Evolutionary conservation across 2,113 vertebrate genomes (phyloP).

Genomic region (Phalacrocorax aristotelis): DNA sequence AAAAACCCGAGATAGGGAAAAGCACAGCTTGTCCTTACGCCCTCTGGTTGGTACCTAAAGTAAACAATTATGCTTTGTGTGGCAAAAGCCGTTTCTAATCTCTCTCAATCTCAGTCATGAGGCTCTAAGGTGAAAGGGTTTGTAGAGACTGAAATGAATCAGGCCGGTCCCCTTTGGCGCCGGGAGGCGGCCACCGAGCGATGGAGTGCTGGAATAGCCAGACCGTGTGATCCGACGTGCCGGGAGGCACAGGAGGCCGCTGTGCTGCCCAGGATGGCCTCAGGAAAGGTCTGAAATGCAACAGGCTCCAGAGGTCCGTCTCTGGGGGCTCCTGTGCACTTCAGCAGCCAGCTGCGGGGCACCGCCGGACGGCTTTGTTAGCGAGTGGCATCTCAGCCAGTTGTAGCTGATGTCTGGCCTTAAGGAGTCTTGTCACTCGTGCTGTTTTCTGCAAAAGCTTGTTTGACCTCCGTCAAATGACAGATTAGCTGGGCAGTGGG

Average conservation of each 20-base stretch:
- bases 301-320: background rate
- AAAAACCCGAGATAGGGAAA: fast-evolving
- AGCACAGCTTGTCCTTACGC: fast-evolving
- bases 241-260: background rate
- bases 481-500: background rate
- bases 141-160: fast-evolving
- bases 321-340: background rate
- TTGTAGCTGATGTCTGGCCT: background rate
- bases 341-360: background rate
- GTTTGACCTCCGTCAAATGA: background rate
- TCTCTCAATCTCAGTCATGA: background rate
- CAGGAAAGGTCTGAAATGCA: background rate
- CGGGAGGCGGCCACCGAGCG: fast-evolving
- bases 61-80: background rate
- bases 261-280: background rate
- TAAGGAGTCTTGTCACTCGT: background rate
- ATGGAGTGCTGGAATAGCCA: background rate
- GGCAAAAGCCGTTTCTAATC: background rate
- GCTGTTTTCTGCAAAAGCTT: background rate
- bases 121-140: background rate
- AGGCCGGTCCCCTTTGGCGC: fast-evolving
- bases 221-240: fast-evolving
- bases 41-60: background rate
- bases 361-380: fast-evolving
- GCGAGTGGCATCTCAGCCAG: background rate